These are phyloP conservation scores for Otus scops DNA, from an alignment of 2,797 vertebrate genomes.

Conservation along the genomic window DNA sequence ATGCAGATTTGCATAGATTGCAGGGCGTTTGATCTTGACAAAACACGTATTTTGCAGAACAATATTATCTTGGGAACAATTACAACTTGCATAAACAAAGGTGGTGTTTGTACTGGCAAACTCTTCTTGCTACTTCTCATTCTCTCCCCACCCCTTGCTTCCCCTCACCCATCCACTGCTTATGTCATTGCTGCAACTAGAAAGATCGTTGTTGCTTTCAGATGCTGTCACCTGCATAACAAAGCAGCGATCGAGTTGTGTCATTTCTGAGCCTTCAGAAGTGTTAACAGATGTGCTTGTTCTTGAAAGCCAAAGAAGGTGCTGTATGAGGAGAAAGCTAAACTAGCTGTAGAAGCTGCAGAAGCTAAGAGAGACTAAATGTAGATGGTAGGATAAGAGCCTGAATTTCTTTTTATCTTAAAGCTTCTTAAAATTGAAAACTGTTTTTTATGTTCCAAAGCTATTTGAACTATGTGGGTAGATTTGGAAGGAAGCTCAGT, in stretches of 20 bases:
- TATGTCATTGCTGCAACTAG: background rate
- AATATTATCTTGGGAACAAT: background rate
- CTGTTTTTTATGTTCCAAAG: background rate
- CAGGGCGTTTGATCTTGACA: slow-evolving; percentile 20
- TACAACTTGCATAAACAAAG: background rate
- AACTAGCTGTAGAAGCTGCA: background rate
- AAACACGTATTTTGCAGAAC: background rate
- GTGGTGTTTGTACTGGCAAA: background rate
- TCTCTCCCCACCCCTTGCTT: background rate
- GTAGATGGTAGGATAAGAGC: slow-evolving; percentile 10
- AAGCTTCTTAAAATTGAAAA: background rate
- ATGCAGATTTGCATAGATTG: background rate
- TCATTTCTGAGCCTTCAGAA: slow-evolving; percentile 42
- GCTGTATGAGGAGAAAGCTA: background rate
- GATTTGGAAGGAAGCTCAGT: slow-evolving; percentile 13
- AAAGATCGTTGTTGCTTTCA: background rate
- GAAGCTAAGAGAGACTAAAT: background rate
- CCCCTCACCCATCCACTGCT: background rate
- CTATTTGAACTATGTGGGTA: background rate
- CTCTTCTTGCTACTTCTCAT: background rate
- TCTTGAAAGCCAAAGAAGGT: slow-evolving; percentile 36
- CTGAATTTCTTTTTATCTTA: background rate
- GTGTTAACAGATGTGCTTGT: slow-evolving; percentile 46
- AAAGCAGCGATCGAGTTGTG: background rate
- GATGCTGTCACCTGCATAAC: slow-evolving; percentile 29